Evolutionary conservation across 23 tunicate species (phyloP).

Genomic region (Styela clava): DNA sequence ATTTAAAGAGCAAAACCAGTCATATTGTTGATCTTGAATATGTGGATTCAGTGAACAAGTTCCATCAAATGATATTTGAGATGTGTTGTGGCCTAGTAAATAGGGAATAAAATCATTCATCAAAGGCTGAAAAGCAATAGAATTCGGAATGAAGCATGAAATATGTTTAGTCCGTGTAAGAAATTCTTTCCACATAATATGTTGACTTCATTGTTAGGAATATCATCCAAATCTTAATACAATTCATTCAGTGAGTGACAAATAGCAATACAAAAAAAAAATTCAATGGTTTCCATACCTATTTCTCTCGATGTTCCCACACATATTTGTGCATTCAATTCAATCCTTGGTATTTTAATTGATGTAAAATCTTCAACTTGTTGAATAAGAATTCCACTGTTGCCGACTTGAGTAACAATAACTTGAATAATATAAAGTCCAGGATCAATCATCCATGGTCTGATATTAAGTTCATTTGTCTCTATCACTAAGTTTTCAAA

Average conservation of each 20-base stretch:
- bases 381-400: background rate
- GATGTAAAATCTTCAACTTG: constrained; percentile 9
- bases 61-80: constrained; percentile 1
- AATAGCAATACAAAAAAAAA: background rate
- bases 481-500: background rate
- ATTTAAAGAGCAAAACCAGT: constrained; percentile 4
- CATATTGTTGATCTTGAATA: background rate
- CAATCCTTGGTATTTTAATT: background rate
- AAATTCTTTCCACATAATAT: background rate
- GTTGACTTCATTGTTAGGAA: background rate
- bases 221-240: too few relatives aligned
- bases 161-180: background rate
- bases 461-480: background rate
- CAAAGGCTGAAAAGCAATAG: too few relatives aligned
- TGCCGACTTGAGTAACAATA: background rate
- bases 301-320: background rate
- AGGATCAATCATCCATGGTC: background rate
- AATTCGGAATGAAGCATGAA: background rate
- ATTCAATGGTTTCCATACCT: background rate
- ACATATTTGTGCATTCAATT: constrained; percentile 14
- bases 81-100: background rate
- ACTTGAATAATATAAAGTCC: background rate
- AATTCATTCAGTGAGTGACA: too few relatives aligned
- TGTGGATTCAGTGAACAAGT: constrained; percentile 1
- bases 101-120: background rate